Evolutionary conservation across 2,888 invertebrate species (phyloP), one percentile per base, ranked within the genome.

Genomic region (Apeira syringaria): DNA sequence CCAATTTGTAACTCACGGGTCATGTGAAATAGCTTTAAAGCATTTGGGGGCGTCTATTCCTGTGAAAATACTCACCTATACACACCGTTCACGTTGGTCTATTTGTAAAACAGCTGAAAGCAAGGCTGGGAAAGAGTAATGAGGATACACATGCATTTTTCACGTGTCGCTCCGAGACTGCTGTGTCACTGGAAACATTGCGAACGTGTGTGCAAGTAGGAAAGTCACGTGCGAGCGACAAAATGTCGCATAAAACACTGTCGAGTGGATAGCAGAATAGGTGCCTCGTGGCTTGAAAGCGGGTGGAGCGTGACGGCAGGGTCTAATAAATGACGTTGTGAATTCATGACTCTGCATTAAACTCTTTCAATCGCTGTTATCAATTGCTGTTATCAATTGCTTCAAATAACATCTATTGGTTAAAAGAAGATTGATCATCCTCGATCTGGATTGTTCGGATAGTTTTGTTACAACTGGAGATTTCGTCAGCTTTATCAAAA

Each of bases 131-230:
- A 62, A 64, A 68, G 68, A 73, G 66, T 69, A 68, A 73, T 70
- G 68, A 64, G 65, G 45, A 53, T 59, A 57, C 55, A 53, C 53
- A 53, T 61, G 68, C 65, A 68, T 74, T 72, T 74, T 70, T 71
- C 66, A 69, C 59, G 48, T 48, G 20, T 20, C 43, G 48, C 34
- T 11, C 46, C 53, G 52, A 52, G 59, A 61, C 54, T 57, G 55
- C 53, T 49, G 55, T 66, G 63, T 68, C 63, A 61, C 53, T 56
- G 56, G 38, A 42, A 56, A 56, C 57, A 56, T 56, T 64, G 59
- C 46, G 50, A 35, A 38, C 18, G 42, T 45, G 46, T 44, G 47
- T 52, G 50, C 54, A 55, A 50, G 56, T 35, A 49, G 39, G 26
- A 53, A 59, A 63, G 66, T 65, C 64, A 63, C 64, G 61, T 56